phyloP scores from a whole-genome alignment of 2,113 vertebrate genomes.

The Oryzias javanicus region DNA sequence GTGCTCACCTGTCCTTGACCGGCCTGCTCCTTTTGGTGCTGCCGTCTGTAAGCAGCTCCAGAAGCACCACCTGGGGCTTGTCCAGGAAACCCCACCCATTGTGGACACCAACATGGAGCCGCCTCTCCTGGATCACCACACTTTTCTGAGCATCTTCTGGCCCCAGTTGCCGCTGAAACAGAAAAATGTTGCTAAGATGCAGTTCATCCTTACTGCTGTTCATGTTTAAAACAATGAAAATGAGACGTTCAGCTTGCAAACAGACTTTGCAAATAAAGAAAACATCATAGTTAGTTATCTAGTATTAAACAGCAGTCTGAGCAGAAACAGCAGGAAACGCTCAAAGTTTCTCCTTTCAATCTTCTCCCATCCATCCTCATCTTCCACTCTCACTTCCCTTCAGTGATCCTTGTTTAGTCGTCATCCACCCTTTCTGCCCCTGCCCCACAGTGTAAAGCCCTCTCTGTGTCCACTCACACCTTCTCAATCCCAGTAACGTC shows the following conservation, averaged over 20 bases:
- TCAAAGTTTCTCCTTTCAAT: constrained; percentile 54
- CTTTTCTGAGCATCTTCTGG: constrained; percentile 23
- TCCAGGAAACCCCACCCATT: constrained; percentile 88
- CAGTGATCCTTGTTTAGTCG: constrained; percentile 26
- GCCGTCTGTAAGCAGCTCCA: constrained; percentile 74
- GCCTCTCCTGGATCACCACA: constrained; percentile 84
- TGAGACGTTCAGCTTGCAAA: too few species aligned
- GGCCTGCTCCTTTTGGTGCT: constrained; percentile 51
- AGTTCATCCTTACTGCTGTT: too few species aligned
- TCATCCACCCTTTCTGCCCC: constrained; percentile 45
- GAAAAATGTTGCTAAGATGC: too few species aligned
- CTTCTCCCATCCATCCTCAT: constrained; percentile 35
- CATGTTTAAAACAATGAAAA: too few species aligned
- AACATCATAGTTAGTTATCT: background rate
- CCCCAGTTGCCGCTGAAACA: constrained; percentile 59
- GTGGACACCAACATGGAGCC: constrained; percentile 88
- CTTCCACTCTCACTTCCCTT: constrained; percentile 51
- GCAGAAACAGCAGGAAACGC: too few species aligned
- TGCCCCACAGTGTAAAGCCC: constrained; percentile 52
- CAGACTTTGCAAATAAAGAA: background rate
- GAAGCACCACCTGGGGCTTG: constrained; percentile 84
- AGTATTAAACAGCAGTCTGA: background rate
- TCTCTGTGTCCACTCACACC: constrained; percentile 71
- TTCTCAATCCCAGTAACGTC: constrained; percentile 71
- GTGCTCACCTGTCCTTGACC: constrained; percentile 72